These are phyloP conservation scores for Podarcis siculus DNA, from an alignment of 2,797 vertebrate species.

Conservation along the genomic window DNA sequence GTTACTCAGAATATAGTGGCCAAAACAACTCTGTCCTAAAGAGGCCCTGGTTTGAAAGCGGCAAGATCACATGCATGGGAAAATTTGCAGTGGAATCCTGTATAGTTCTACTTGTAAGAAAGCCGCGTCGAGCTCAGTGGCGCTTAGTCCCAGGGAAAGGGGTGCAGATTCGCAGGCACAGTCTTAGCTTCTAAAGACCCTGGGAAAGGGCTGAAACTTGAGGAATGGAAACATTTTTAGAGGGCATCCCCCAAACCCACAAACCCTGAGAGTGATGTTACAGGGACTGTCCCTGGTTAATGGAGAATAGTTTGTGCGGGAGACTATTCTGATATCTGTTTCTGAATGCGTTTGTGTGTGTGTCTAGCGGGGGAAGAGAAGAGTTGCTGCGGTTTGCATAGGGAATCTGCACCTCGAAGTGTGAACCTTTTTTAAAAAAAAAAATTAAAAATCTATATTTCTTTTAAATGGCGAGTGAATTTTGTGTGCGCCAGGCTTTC, in stretches of 20 bases:
- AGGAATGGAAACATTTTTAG: background rate
- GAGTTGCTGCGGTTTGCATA: background rate
- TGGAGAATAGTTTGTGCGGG: background rate
- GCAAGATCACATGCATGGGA: no score
- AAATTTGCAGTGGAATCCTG: background rate
- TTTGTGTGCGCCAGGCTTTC: background rate
- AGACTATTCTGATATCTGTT: background rate
- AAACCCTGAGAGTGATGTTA: background rate
- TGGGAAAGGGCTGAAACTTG: background rate
- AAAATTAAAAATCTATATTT: background rate
- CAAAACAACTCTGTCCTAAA: no score
- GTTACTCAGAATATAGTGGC: no score
- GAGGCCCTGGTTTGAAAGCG: no score
- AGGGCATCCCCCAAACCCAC: background rate
- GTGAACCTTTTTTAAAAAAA: background rate
- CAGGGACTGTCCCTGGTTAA: background rate
- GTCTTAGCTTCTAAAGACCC: background rate
- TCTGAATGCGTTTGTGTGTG: background rate
- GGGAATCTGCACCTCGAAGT: background rate
- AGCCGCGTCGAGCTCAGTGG: background rate
- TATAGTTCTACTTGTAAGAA: background rate
- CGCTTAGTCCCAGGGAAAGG: background rate
- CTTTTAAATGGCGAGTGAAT: background rate
- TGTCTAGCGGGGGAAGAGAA: background rate
- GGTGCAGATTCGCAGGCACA: background rate